Evolutionary conservation across 2,888 invertebrate genomes (phyloP).

Genomic region (Brachylomia viminalis): DNA sequence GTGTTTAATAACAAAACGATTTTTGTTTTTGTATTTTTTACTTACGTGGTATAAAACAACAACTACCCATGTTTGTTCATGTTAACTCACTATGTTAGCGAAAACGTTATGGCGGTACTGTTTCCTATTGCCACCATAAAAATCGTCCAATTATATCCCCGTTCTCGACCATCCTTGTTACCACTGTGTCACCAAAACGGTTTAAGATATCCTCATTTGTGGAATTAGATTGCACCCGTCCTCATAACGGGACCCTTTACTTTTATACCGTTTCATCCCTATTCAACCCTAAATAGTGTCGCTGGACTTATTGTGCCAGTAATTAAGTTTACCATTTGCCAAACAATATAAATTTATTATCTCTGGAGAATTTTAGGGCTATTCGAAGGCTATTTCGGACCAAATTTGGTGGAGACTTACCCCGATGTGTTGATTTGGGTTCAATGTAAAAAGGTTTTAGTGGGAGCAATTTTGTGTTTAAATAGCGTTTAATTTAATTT

Average conservation of each 20-base stretch:
- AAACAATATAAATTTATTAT: conserved; percentile 69
- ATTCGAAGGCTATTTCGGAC: conserved; percentile 34
- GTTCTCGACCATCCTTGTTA: conserved; percentile 44
- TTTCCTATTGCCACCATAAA: not conserved
- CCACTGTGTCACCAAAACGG: conserved; percentile 75
- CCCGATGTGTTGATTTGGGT: conserved; percentile 59
- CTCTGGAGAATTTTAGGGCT: conserved; percentile 39
- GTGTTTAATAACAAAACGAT: too few relatives aligned
- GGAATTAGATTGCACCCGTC: conserved; percentile 87
- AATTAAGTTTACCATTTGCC: conserved; percentile 78
- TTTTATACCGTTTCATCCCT: conserved; percentile 72
- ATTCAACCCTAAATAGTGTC: conserved; percentile 77
- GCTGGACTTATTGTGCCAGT: conserved; percentile 74
- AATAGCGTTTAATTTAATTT: conserved; percentile 44
- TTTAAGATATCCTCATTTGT: conserved; percentile 84
- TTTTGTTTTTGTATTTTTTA: not conserved
- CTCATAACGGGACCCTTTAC: conserved; percentile 78
- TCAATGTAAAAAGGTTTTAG: conserved; percentile 41
- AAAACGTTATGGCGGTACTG: too few relatives aligned
- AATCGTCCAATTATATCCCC: conserved; percentile 10
- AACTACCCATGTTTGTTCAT: not conserved
- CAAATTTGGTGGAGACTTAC: conserved; percentile 32
- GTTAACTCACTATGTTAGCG: not conserved
- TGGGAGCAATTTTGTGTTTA: conserved; percentile 41
- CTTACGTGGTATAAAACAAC: not conserved